Percentiles rank a stretch among this genome's conserved stretches.
Evolutionary conservation across 2,113 vertebrate genomes (phyloP).

Genomic region (Tyto alba): DNA sequence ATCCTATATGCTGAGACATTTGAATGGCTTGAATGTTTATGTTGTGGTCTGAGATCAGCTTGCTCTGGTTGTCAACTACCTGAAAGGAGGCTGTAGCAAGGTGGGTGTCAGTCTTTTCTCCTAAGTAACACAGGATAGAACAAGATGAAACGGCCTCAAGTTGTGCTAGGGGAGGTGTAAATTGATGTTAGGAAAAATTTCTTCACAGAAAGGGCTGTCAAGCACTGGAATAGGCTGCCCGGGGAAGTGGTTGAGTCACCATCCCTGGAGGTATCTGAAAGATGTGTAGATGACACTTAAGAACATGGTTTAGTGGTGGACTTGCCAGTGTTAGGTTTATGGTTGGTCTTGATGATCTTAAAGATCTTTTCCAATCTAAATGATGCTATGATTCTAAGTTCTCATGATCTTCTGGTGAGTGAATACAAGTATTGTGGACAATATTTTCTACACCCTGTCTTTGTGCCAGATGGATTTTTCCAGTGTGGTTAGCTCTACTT

Average conservation of each 20-base stretch:
- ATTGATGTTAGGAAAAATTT: not conserved
- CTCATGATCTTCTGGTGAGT: not conserved
- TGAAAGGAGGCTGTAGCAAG: not conserved
- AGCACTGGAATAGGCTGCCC: not conserved
- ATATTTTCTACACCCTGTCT: not conserved
- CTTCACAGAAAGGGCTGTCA: not conserved
- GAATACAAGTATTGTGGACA: rapidly evolving
- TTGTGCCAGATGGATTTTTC: not conserved
- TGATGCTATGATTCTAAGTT: not conserved
- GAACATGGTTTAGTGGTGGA: not conserved
- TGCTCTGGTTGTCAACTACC: not conserved
- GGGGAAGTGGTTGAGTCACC: not conserved
- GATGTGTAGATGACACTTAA: rapidly evolving
- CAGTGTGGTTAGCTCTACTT: not conserved
- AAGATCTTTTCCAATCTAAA: not conserved
- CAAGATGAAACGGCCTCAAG: not conserved
- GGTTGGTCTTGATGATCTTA: not conserved
- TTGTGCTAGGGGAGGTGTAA: not conserved
- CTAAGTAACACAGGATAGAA: not conserved
- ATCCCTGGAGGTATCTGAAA: not conserved
- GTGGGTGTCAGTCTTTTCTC: not conserved
- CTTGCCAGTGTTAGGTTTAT: not conserved
- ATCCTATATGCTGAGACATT: not conserved
- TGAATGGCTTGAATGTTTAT: not conserved
- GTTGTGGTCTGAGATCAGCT: not conserved